Evolutionary conservation across 1,140 invertebrate genomes (phyloP).

Genomic region (Orchestia grillus): DNA sequence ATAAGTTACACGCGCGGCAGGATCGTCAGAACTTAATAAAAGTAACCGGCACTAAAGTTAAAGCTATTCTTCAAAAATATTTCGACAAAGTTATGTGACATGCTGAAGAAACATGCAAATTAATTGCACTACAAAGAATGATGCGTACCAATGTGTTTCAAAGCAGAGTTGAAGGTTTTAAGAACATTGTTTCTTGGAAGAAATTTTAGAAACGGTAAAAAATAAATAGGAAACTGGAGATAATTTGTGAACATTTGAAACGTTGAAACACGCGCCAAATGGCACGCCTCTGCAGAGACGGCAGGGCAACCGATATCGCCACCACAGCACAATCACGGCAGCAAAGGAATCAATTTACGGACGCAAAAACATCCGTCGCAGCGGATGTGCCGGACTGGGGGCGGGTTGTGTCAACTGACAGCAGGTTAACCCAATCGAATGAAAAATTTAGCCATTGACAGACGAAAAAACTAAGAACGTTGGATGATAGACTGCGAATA

Average conservation of each 20-base stretch:
- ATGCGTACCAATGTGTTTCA: no score
- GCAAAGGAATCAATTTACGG: not conserved
- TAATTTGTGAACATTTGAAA: not conserved
- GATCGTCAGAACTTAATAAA: no score
- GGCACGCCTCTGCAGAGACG: not conserved
- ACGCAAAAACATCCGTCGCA: constrained; percentile 25
- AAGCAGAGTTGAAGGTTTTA: no score
- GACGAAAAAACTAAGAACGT: not conserved
- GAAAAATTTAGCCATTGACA: not conserved
- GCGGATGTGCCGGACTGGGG: not conserved
- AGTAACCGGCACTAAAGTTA: no score
- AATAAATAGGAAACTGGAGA: not conserved
- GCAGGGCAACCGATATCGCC: not conserved
- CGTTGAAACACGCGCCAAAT: not conserved
- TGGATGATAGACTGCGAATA: not conserved
- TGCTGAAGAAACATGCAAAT: no score
- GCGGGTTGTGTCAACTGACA: not conserved
- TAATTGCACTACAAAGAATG: no score
- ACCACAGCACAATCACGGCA: constrained; percentile 5
- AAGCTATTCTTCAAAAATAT: no score
- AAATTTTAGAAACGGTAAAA: no score
- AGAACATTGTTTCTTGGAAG: no score
- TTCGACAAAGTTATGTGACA: no score
- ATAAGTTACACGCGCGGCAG: no score
- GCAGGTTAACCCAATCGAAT: not conserved